Conservation (phyloP, 2,888 invertebrate species). For the Heterodera filipjevi region DNA sequence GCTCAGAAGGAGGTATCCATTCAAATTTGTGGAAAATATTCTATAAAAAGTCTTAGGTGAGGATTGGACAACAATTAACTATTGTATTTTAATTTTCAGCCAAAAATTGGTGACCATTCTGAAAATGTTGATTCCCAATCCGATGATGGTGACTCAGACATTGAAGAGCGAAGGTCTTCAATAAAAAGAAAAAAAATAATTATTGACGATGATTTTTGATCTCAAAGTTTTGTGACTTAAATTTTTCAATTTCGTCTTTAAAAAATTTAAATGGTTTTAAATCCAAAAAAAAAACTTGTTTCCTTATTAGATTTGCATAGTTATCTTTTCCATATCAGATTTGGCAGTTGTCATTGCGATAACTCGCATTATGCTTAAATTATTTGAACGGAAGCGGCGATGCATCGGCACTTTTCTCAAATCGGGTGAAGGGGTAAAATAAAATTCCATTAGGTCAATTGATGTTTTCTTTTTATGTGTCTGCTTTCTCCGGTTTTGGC, state of each 20-base stretch:
- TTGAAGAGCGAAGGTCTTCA: background rate
- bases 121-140: background rate
- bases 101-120: background rate
- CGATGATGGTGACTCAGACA: background rate
- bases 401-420: constrained; percentile 19
- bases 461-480: background rate
- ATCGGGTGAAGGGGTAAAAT: constrained; percentile 6
- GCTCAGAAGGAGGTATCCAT: background rate
- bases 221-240: background rate
- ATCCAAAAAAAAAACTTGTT: background rate
- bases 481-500: constrained; percentile 22
- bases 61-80: too few species aligned
- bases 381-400: constrained; percentile 29
- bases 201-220: background rate
- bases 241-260: background rate
- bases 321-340: too few species aligned
- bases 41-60: too few species aligned
- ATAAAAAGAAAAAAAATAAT: background rate
- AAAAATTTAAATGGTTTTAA: background rate
- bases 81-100: too few species aligned
- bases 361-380: constrained; percentile 14
- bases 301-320: too few species aligned
- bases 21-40: too few species aligned
- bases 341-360: too few species aligned
- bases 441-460: background rate